Evolutionary conservation across 92 coral and sea anemone species (phyloP), one percentile per base, ranked within the genome.

Genomic region (Epizoanthus illoricatus): DNA sequence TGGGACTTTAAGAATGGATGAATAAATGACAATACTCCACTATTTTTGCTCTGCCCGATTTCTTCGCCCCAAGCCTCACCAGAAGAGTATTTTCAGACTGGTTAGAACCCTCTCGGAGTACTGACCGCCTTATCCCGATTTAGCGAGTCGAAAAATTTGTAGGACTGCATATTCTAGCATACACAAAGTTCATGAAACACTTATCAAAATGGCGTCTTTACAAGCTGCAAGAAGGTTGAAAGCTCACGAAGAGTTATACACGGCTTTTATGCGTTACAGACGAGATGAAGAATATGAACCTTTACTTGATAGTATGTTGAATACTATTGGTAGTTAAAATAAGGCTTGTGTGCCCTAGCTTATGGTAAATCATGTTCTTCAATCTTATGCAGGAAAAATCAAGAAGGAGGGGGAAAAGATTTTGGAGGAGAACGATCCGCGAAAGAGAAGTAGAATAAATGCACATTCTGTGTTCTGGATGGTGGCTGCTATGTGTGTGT

Each of bases 401-500:
- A 91, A 85, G 69, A 87, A 69, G 4, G 98, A 87, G 74, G 99
- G 99, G 20, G 90, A 88, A 80, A 87, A 76, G 72, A 93, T 96
- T 69, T 75, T 96, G 68, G 83, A 90, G 40, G 94, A 91, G 66
- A 92, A 96, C 81, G 90, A 90, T 59, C 99, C 99, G 33, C 73
- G 78, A 62, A 89, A 85, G 65, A 86, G 57, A 19, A 84, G 88
- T 52, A 88, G 98, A 19, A 87, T 91, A n/a, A 96, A 91, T 85
- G 87, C 79, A 8, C 99, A 96, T 67, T 93, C 97, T 56, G 87
- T 96, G 42, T 93, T 96, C 80, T 96, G 99, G 99, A 96, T 96
- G 99, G 94, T 93, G 58, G 98, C 99, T 47, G 92, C 98, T 0
- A 87, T 96, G 87, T 88, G 88, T 81, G 99, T 96, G 65, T 96